Conservation (phyloP, 2,888 invertebrate genomes). For the Yponomeuta malinellus region DNA sequence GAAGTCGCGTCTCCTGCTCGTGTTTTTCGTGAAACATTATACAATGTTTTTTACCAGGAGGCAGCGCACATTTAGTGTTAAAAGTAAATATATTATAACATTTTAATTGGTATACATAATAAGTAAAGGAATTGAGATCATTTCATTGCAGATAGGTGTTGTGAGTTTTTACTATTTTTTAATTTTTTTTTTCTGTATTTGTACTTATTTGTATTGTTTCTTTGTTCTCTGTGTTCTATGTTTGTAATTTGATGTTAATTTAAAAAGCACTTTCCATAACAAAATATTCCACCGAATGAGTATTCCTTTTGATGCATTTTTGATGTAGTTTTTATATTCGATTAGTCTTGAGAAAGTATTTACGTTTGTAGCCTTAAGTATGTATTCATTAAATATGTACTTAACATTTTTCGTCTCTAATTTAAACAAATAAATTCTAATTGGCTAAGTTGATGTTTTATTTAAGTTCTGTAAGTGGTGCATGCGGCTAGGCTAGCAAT, state of each 20-base stretch:
- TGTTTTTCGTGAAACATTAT: too few relatives aligned
- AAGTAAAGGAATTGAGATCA: not conserved
- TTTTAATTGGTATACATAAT: not conserved
- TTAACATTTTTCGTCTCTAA: slow-evolving; percentile 58
- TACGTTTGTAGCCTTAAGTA: slow-evolving; percentile 22
- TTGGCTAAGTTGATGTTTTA: not conserved
- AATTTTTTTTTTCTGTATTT: not conserved
- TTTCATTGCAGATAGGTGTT: not conserved
- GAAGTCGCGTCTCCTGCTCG: too few relatives aligned
- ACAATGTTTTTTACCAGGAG: too few relatives aligned
- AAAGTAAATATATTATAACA: not conserved
- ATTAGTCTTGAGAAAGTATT: not conserved
- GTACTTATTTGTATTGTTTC: too few relatives aligned
- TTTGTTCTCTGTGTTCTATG: not conserved
- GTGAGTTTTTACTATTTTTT: not conserved
- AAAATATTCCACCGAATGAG: not conserved
- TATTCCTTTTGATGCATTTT: slow-evolving; percentile 8
- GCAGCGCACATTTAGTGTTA: not conserved
- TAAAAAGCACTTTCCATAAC: not conserved
- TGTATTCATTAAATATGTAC: slow-evolving; percentile 59
- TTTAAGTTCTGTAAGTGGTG: not conserved
- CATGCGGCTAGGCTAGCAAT: not conserved
- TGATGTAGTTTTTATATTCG: not conserved
- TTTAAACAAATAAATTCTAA: slow-evolving; percentile 45
- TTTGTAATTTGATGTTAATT: not conserved